These are phyloP conservation scores for Meta bourneti DNA, from an alignment of 2,888 invertebrate genomes.

Conservation along the genomic window DNA sequence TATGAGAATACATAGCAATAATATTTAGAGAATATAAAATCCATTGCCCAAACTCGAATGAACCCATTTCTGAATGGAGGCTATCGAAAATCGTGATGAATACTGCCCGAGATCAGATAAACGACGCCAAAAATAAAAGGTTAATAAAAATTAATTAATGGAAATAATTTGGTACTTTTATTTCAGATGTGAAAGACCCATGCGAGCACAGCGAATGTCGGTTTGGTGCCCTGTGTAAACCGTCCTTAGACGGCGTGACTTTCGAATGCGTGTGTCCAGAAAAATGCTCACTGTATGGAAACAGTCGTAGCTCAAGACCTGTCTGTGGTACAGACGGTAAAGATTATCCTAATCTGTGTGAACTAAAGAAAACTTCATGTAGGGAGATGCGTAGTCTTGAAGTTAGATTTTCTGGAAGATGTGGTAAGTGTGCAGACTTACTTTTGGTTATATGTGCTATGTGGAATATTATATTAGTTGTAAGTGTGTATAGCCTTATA, in stretches of 20 bases:
- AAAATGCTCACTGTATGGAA: conserved; percentile 90
- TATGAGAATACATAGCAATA: no score
- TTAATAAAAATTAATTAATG: no score
- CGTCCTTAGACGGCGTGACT: conserved; percentile 85
- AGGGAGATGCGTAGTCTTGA: conserved; percentile 80
- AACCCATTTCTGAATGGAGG: no score
- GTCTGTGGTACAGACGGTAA: conserved; percentile 86
- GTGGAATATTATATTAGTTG: no score
- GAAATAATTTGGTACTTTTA: neutral
- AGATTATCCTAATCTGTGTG: conserved; percentile 82
- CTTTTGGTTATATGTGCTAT: no score
- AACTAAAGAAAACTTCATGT: conserved; percentile 81
- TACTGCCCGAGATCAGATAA: no score
- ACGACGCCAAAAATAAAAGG: no score
- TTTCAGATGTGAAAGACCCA: conserved; percentile 86
- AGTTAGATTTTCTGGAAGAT: conserved; percentile 82
- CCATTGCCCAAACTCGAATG: no score
- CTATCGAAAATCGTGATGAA: no score
- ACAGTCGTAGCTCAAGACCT: conserved; percentile 89
- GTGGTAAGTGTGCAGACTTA: conserved; percentile 81
- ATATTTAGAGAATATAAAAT: no score
- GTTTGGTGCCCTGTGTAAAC: conserved; percentile 86
- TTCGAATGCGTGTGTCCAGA: conserved; percentile 89
- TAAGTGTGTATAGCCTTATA: no score
- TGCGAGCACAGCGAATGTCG: conserved; percentile 87